Percentiles rank a stretch among this genome's conserved stretches.
Evolutionary conservation across 92 coral and sea anemone species (phyloP).

Genomic region (Meandrina meandrites): DNA sequence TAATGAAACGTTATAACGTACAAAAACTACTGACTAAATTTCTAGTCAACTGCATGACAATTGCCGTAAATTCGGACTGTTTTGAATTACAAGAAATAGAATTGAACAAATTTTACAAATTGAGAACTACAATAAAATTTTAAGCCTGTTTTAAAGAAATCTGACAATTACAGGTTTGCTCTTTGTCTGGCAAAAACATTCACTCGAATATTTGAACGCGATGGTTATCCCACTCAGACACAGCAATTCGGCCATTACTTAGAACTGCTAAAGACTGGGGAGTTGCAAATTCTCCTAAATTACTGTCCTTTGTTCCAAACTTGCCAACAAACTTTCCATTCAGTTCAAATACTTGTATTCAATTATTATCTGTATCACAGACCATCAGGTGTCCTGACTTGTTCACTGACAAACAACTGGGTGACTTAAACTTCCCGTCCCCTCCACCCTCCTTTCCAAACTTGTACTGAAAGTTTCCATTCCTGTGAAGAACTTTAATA

Average conservation of each 20-base stretch:
- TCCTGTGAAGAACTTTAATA: not conserved
- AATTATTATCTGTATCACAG: not conserved
- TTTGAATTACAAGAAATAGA: too few species aligned
- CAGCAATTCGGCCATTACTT: not conserved
- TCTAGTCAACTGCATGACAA: too few species aligned
- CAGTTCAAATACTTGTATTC: slow-evolving; percentile 16
- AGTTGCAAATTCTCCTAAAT: slow-evolving; percentile 45
- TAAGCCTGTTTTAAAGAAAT: too few species aligned
- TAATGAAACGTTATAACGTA: too few species aligned
- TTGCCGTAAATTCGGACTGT: too few species aligned
- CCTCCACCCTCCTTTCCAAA: not conserved
- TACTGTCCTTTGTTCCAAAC: slow-evolving; percentile 50
- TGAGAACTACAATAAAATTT: too few species aligned
- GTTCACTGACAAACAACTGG: not conserved
- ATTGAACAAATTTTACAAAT: too few species aligned
- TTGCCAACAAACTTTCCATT: not conserved
- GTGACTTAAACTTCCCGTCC: not conserved
- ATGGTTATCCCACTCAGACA: not conserved
- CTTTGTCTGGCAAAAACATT: too few species aligned
- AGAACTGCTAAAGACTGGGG: not conserved
- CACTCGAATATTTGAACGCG: not conserved
- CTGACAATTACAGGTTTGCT: too few species aligned
- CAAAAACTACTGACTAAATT: too few species aligned
- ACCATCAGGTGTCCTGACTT: not conserved
- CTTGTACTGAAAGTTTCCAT: not conserved